Evolutionary conservation across 2,113 vertebrate genomes (phyloP).

Genomic region (Gnathonemus echidnorhynchus): DNA sequence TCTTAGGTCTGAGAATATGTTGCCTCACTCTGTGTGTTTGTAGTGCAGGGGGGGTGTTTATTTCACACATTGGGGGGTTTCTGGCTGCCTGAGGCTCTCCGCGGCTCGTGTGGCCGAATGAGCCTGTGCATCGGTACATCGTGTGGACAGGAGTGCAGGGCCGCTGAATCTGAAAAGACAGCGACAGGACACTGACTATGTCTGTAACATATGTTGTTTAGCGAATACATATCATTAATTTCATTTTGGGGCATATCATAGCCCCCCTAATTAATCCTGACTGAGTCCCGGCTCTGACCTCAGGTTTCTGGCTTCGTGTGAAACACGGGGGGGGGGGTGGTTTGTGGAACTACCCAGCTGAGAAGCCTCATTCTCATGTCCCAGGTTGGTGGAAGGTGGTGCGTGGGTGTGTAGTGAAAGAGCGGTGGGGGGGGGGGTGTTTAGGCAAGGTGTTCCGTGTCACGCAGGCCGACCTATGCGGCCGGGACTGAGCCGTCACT

Average conservation of each 20-base stretch:
- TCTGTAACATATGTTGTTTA: neutral
- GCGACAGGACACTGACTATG: neutral
- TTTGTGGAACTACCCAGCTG: neutral
- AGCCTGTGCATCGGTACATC: neutral
- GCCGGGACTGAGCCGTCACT: neutral
- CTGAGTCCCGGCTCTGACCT: neutral
- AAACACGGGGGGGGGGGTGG: neutral
- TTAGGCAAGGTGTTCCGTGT: neutral
- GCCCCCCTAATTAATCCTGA: neutral
- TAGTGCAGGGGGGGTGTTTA: neutral
- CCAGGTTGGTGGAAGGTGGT: neutral
- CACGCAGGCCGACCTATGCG: neutral
- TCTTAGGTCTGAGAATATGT: neutral
- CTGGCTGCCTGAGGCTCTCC: neutral
- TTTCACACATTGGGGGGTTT: neutral
- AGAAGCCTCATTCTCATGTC: neutral
- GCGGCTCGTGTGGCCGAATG: neutral
- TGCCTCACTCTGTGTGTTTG: neutral
- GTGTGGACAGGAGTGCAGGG: neutral
- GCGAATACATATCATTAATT: neutral
- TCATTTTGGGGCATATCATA: neutral
- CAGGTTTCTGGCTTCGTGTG: neutral
- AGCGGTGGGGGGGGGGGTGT: neutral
- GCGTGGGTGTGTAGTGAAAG: neutral
- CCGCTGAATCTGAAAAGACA: neutral